These are phyloP conservation scores for Atta texana DNA, from an alignment of 1,140 invertebrate genomes.

Conservation along the genomic window DNA sequence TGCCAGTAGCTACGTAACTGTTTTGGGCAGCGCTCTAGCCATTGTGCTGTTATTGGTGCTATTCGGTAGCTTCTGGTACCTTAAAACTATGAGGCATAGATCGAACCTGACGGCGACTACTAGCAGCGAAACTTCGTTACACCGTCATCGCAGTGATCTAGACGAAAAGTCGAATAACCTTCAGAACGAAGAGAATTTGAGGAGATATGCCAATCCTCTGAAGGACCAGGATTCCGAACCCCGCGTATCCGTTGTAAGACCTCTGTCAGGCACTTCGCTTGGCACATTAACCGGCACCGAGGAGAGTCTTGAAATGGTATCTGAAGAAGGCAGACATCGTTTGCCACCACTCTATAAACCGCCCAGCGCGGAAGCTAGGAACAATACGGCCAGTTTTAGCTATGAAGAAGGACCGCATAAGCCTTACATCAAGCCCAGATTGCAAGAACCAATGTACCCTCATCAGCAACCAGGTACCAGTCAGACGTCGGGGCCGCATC, in stretches of 20 bases:
- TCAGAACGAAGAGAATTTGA: slow-evolving; percentile 95
- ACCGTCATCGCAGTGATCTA: slow-evolving; percentile 90
- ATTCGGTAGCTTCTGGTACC: slow-evolving; percentile 83
- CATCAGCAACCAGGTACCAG: slow-evolving; percentile 82
- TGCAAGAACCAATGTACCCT: slow-evolving; percentile 84
- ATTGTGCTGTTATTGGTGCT: slow-evolving; percentile 79
- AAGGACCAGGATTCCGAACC: slow-evolving; percentile 87
- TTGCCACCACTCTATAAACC: slow-evolving; percentile 88
- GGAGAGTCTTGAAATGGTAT: slow-evolving; percentile 89
- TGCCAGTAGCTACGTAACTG: slow-evolving; percentile 87
- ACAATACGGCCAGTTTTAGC: slow-evolving; percentile 91
- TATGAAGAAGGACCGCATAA: slow-evolving; percentile 90
- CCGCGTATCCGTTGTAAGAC: slow-evolving; percentile 87
- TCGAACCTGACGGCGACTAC: slow-evolving; percentile 83
- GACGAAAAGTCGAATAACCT: slow-evolving; percentile 94
- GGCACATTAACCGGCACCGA: slow-evolving; percentile 84
- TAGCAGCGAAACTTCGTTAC: slow-evolving; percentile 87
- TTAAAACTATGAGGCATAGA: slow-evolving; percentile 78
- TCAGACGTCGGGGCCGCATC: slow-evolving; percentile 84
- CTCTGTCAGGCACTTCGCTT: slow-evolving; percentile 86
- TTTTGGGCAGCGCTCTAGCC: slow-evolving; percentile 84
- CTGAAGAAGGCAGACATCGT: slow-evolving; percentile 87
- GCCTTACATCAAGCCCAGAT: slow-evolving; percentile 92
- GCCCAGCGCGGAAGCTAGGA: slow-evolving; percentile 89
- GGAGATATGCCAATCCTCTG: slow-evolving; percentile 89